Evolutionary conservation across 92 coral and sea anemone genomes (phyloP), one percentile per base, ranked within the genome.

Genomic region (Porites divaricata): DNA sequence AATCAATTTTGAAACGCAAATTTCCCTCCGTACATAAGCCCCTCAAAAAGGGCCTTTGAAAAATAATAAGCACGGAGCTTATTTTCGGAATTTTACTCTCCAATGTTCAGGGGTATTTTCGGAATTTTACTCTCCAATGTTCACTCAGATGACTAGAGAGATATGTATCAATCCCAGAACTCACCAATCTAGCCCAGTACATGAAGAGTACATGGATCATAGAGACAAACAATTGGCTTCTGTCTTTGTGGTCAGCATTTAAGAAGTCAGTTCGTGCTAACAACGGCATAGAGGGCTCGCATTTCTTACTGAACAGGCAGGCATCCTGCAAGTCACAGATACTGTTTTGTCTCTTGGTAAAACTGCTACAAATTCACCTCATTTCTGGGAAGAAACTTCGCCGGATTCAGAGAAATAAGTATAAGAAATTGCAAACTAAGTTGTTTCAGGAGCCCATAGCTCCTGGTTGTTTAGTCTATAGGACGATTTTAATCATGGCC

Each of bases 281-380:
- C 87, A 87, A 81, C 17, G 81, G 81, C 51, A 28, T 74, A 1
- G 87, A 87, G 79, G 90, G 87, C 26, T 87, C 87, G 90, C 90
- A 87, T 52, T 61, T 69, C 50, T 45, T 81, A 22, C 75, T 80
- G 51, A 86, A 86, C 70, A 52, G 89, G 16, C 86, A 68, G 9
- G 90, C 87, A 7, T 57, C 69, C 4, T 83, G 74, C 59, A 85
- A 80, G 86, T 72, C 80, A 14, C 80, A 88, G 67, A 66, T 87
- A 17, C 85, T 86, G 4, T 49, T 79, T 19, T 86, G 80, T 58
- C 17, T 80, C 68, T 72, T 79, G 20, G 35, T 86, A 24, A 67
- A 45, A 9, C 64, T 86, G n/a, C 74, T 86, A 25, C 85, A 86
- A 25, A 72, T 86, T 65, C 48, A 80, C 72, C 75, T 86, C 14